phyloP scores from a whole-genome alignment of 2,888 invertebrate genomes.

The Chymomyza amoena region DNA sequence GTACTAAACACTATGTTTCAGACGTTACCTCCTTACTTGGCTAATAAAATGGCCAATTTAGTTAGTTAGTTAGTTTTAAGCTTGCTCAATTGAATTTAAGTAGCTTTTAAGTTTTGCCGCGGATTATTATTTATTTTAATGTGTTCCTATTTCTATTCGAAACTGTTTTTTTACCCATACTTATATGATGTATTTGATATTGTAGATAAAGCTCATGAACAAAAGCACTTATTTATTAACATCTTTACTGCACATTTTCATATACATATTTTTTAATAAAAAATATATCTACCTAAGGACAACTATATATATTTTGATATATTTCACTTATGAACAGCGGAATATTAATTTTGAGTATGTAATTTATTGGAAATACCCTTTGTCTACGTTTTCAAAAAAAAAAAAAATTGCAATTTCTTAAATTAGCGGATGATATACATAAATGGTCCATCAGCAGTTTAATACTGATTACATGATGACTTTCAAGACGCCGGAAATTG shows the following conservation, averaged over 20 bases:
- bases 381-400: no score
- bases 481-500: no score
- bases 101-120: constrained; percentile 49
- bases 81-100: constrained; percentile 40
- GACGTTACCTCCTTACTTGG: constrained; percentile 1
- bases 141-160: constrained; percentile 45
- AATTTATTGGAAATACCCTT: no score
- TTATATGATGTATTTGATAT: constrained; percentile 23
- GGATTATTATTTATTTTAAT: constrained; percentile 48
- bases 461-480: no score
- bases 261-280: constrained; percentile 42
- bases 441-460: no score
- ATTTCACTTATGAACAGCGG: no score
- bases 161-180: constrained; percentile 11
- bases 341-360: no score
- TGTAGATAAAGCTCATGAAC: constrained; percentile 38
- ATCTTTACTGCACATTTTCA: constrained; percentile 10
- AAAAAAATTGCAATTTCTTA: no score
- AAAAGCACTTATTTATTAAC: constrained; percentile 59
- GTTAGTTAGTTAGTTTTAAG: constrained; percentile 26
- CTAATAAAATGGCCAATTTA: neutral
- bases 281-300: constrained; percentile 4
- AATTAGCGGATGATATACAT: no score
- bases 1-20: neutral
- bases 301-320: no score